phyloP scores from a whole-genome alignment of 2,888 invertebrate genomes.

The Erynnis tages region DNA sequence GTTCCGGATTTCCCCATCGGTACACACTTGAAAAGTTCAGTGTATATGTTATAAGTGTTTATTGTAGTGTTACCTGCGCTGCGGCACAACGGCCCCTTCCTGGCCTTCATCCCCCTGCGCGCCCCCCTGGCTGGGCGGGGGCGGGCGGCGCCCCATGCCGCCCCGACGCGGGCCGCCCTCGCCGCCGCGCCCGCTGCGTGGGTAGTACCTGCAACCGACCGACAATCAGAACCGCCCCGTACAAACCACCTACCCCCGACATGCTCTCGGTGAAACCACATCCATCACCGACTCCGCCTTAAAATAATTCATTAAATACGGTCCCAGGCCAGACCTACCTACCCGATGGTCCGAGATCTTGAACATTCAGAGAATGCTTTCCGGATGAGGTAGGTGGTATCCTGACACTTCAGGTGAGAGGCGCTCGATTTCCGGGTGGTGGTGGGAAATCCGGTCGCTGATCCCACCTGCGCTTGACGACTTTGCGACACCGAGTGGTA shows the following conservation, averaged over 20 bases:
- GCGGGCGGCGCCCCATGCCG: slow-evolving; percentile 81
- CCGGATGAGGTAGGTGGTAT: slow-evolving; percentile 25
- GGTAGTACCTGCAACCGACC: slow-evolving; percentile 61
- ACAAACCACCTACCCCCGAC: not conserved
- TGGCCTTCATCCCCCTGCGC: slow-evolving; percentile 73
- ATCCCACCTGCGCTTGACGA: slow-evolving; percentile 12
- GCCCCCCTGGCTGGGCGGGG: slow-evolving; percentile 68
- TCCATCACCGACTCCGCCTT: slow-evolving; percentile 2
- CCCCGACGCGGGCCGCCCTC: slow-evolving; percentile 82
- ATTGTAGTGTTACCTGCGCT: slow-evolving; percentile 57
- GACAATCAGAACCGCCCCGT: not conserved
- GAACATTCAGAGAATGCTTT: slow-evolving; percentile 24
- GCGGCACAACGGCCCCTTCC: slow-evolving; percentile 66
- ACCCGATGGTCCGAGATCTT: slow-evolving; percentile 23
- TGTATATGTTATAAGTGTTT: not conserved
- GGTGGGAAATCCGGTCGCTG: slow-evolving; percentile 18
- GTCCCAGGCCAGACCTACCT: slow-evolving; percentile 22
- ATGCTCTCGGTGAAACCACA: slow-evolving; percentile 1
- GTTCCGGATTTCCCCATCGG: no score
- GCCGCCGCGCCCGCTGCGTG: slow-evolving; percentile 77
- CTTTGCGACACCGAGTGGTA: slow-evolving; percentile 8
- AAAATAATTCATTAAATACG: slow-evolving; percentile 14
- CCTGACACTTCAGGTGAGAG: slow-evolving; percentile 21
- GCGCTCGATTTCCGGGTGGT: slow-evolving; percentile 20
- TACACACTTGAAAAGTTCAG: no score